phyloP scores from a whole-genome alignment of 1,140 invertebrate genomes.

The Calephelis virginiensis region DNA sequence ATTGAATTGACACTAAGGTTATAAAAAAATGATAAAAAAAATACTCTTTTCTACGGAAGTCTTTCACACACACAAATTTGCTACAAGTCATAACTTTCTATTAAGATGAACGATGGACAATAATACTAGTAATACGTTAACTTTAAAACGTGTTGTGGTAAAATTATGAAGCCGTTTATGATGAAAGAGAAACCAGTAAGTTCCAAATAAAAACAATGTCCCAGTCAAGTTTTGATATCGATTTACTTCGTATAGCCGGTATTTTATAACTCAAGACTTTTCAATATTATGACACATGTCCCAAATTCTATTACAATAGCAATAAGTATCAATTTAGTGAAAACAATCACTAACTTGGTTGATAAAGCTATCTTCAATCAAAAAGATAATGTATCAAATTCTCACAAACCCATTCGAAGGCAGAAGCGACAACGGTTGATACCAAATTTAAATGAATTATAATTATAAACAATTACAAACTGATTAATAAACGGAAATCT shows the following conservation, averaged over 20 bases:
- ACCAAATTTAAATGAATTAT: slow-evolving; percentile 70
- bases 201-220: slow-evolving; percentile 68
- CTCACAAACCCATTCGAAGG: slow-evolving; percentile 51
- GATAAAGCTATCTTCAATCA: slow-evolving; percentile 18
- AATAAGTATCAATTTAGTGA: neutral
- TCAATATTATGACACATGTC: neutral
- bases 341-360: neutral
- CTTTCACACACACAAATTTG: no score
- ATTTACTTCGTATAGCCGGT: slow-evolving; percentile 51
- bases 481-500: slow-evolving; percentile 59
- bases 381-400: slow-evolving; percentile 67
- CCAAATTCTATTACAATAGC: neutral
- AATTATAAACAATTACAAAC: slow-evolving; percentile 72
- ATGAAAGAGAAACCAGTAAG: slow-evolving; percentile 54
- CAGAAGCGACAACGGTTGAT: slow-evolving; percentile 54
- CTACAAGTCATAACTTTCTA: no score
- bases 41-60: no score
- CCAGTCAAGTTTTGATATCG: slow-evolving; percentile 54
- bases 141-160: no score
- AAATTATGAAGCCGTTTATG: no score
- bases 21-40: no score
- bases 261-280: slow-evolving; percentile 26
- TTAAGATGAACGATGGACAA: no score
- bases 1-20: no score
- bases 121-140: no score